Conservation (phyloP, 2,888 invertebrate species). For the Xestia rhomboidea region DNA sequence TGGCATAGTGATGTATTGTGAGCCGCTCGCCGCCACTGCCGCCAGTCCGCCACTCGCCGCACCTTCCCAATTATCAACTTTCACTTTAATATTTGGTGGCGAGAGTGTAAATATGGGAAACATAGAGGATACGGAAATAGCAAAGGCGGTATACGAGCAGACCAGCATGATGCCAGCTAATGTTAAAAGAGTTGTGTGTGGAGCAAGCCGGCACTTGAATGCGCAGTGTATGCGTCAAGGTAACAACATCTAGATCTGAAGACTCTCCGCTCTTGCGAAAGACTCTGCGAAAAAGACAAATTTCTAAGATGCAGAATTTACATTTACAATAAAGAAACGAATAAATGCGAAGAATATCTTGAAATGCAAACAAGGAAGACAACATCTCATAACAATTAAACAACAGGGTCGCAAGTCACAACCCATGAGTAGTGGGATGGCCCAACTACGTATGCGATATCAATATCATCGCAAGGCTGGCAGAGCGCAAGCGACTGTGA, state of each 20-base stretch:
- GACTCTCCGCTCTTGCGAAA: too few relatives aligned
- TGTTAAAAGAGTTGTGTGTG: neutral
- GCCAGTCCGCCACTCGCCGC: slow-evolving; percentile 6
- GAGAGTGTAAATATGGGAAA: slow-evolving; percentile 40
- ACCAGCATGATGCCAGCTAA: neutral
- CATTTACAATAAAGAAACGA: neutral
- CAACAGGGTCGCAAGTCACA: neutral
- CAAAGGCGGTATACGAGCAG: neutral
- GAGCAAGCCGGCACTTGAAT: neutral
- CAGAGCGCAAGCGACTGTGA: too few relatives aligned
- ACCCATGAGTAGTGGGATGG: neutral
- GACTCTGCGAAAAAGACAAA: neutral
- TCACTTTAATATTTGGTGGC: slow-evolving; percentile 50
- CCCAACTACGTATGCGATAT: neutral
- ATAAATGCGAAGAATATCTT: neutral
- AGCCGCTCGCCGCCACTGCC: neutral
- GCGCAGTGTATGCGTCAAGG: too few relatives aligned
- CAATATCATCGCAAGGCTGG: neutral
- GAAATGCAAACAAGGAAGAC: neutral
- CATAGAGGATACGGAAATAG: slow-evolving; percentile 5
- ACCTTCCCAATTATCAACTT: slow-evolving; percentile 43
- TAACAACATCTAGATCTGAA: neutral
- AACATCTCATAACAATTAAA: neutral
- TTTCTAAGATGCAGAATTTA: neutral
- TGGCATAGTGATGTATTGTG: neutral